phyloP scores from a whole-genome alignment of 2,888 invertebrate genomes.

The Zhuqinia jingwanae region DNA sequence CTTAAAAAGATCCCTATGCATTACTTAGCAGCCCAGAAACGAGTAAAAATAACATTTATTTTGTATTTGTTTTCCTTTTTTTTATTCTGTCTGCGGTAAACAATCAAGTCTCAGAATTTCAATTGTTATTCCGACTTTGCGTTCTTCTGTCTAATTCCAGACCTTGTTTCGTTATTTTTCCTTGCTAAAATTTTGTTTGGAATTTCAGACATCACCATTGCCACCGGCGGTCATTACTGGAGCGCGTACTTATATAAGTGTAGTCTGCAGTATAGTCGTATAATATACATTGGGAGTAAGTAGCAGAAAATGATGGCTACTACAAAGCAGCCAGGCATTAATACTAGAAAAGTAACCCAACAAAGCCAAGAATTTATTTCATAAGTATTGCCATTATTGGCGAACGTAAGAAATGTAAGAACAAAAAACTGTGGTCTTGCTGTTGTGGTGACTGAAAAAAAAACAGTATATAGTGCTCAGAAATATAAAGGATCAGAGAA shows the following conservation, averaged over 20 bases:
- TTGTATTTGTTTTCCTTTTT: background rate
- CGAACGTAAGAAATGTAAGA: background rate
- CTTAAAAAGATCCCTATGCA: background rate
- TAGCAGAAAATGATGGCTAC: constrained; percentile 11
- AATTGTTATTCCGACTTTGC: background rate
- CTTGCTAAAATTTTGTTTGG: constrained; percentile 17
- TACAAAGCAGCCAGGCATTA: background rate
- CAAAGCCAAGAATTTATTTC: constrained; percentile 35
- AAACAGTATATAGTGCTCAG: no score
- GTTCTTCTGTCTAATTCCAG: background rate
- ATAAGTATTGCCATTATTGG: background rate
- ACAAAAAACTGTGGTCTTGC: background rate
- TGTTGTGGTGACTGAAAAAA: no score
- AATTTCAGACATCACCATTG: constrained; percentile 34
- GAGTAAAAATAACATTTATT: constrained; percentile 7
- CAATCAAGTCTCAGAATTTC: background rate
- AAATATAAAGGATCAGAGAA: no score
- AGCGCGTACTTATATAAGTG: background rate
- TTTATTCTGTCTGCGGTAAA: background rate
- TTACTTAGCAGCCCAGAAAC: background rate
- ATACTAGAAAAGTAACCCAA: background rate
- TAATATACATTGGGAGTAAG: background rate
- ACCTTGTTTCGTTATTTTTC: background rate
- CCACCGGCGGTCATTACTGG: constrained; percentile 45
- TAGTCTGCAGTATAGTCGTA: background rate